Base-by-base conservation (phyloP, 2,797 vertebrate species). In the Columba guinea region DNA sequence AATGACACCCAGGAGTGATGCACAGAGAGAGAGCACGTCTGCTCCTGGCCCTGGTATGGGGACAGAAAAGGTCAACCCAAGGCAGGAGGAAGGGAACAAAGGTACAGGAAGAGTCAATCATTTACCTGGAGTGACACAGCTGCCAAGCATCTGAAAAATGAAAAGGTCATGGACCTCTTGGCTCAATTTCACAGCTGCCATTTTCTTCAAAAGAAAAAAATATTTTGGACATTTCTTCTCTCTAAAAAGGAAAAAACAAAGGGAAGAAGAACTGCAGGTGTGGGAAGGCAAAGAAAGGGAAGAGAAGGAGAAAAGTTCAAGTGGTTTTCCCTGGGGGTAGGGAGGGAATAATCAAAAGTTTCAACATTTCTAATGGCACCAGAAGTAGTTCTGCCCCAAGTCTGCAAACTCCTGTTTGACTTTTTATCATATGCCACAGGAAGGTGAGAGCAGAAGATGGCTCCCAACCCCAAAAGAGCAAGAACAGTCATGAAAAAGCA, bases 21-120 rank as follows among this genome's bases (percentile, higher is more conserved):
- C 9, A 23, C 7, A 71, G 18, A 0, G 0, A 46, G 55, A 49
- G 51, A 13, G 6, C 26, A 27, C 1, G 10, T 9, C 51, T 60
- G 74, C 19, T 73, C 37, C 44, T 28, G 14, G 6, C 19, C 26
- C 49, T 70, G 62, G 49, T 10, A 10, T 5, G 8, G 41, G 23
- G 15, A 35, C 7, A 49, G 46, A 7, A 75, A 77, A 67, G 35
- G 55, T 68, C 68, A 87, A 20, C 11, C 27, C 52, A 53, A 35
- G 49, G 20, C 68, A 89, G 35, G 62, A 39, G 32, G 20, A 58
- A 3, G 12, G 23, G 37, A 60, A 37, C 46, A 70, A 89, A 70
- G 30, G 48, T 71, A 7, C 74, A 82, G 27, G 26, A 39, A 49
- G 37, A 62, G 30, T 85, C 56, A 84, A 90, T 90, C 7, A 84